These are phyloP conservation scores for Lasiurus borealis DNA, from an alignment of 2,113 vertebrate species.

Conservation along the genomic window DNA sequence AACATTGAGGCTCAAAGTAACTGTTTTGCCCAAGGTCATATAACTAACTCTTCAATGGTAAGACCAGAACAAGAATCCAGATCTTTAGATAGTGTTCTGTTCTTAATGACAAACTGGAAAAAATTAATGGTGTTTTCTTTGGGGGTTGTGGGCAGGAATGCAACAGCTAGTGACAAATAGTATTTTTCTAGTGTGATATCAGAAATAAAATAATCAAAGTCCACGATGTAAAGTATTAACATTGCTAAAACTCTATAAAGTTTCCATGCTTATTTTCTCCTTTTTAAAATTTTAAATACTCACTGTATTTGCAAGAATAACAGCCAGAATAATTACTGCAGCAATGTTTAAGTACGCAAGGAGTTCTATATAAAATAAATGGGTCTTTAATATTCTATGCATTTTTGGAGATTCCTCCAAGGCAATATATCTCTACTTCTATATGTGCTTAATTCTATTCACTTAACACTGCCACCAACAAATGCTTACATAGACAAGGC, in stretches of 20 bases:
- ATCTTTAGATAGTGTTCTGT: background rate
- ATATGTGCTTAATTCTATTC: background rate
- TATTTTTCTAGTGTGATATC: background rate
- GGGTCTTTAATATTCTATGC: background rate
- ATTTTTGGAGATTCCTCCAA: background rate
- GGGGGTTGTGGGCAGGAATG: background rate
- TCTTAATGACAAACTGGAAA: background rate
- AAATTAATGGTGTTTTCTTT: background rate
- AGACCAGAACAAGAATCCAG: background rate
- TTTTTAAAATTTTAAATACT: background rate
- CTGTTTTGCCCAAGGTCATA: background rate
- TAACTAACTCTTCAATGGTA: background rate
- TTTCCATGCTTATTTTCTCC: background rate
- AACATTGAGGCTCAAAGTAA: background rate
- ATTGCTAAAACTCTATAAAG: background rate
- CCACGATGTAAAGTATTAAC: background rate
- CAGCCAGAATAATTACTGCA: background rate
- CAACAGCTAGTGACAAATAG: background rate
- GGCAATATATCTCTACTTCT: background rate
- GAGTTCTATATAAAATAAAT: background rate
- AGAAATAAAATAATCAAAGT: slow-evolving; percentile 27
- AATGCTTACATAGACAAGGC: background rate
- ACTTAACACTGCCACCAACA: background rate
- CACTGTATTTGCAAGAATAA: background rate
- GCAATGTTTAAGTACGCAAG: background rate